phyloP scores from a whole-genome alignment of 2,113 vertebrate genomes.

The Alouatta palliata region DNA sequence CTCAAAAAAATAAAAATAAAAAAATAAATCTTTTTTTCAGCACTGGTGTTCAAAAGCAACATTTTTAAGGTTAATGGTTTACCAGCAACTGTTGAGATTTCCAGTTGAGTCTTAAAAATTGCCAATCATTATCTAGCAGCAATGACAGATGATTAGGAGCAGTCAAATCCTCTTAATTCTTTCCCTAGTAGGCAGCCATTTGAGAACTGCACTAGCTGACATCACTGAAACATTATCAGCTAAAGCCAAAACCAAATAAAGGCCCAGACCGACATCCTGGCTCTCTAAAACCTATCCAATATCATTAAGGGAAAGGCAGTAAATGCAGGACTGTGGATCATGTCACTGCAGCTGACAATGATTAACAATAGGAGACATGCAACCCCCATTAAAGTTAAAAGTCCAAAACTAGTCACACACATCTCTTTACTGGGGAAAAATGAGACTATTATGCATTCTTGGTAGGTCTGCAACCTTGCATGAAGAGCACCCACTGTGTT shows the following conservation, averaged over 20 bases:
- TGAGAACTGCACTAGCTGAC: slow-evolving; percentile 84
- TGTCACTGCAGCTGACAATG: slow-evolving; percentile 89
- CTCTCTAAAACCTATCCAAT: slow-evolving; percentile 83
- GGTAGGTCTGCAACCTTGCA: slow-evolving; percentile 81
- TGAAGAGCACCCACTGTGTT: slow-evolving; percentile 80
- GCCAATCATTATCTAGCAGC: slow-evolving; percentile 89
- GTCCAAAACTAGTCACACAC: slow-evolving; percentile 85
- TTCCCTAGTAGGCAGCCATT: slow-evolving; percentile 83
- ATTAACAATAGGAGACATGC: slow-evolving; percentile 87
- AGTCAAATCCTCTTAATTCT: slow-evolving; percentile 83
- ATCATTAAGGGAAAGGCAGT: slow-evolving; percentile 79
- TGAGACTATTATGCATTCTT: slow-evolving; percentile 84
- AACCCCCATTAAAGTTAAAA: slow-evolving; percentile 84
- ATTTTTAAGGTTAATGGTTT: slow-evolving; percentile 80
- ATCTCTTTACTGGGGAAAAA: slow-evolving; percentile 82
- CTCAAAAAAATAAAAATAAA: slow-evolving; percentile 59
- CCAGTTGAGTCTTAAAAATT: slow-evolving; percentile 84
- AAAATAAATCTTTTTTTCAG: slow-evolving; percentile 73
- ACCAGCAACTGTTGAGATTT: slow-evolving; percentile 82
- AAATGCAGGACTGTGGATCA: slow-evolving; percentile 84
- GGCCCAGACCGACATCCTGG: slow-evolving; percentile 82
- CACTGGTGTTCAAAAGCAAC: slow-evolving; percentile 86
- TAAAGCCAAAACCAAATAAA: slow-evolving; percentile 84
- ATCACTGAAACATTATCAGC: slow-evolving; percentile 84
- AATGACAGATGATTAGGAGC: slow-evolving; percentile 85